These are phyloP conservation scores for Hemicentrotus pulcherrimus DNA, from an alignment of 35 echinoderm and acorn worm genomes.

Conservation along the genomic window DNA sequence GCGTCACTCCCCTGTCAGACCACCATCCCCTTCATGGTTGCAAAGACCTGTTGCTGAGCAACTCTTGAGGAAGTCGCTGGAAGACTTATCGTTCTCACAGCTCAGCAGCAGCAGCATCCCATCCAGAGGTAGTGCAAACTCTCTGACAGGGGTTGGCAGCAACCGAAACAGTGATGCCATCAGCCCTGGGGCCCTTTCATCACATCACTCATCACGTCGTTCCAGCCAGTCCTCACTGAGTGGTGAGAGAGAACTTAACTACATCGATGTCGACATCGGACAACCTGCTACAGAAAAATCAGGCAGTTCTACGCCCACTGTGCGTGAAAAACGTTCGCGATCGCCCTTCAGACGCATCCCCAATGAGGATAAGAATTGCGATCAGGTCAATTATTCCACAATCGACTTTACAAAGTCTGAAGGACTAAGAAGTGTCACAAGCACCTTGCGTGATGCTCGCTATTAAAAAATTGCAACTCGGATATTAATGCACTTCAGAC, in stretches of 20 bases:
- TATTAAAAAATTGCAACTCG: slow-evolving; percentile 35
- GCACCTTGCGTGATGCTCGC: slow-evolving; percentile 59
- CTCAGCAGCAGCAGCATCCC: not conserved
- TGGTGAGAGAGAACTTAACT: slow-evolving; percentile 83
- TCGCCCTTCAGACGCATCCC: slow-evolving; percentile 65
- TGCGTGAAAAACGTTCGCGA: slow-evolving; percentile 40
- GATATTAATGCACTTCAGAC: not conserved
- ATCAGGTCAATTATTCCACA: slow-evolving; percentile 81
- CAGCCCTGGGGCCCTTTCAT: slow-evolving; percentile 45
- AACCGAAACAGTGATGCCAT: slow-evolving; percentile 43
- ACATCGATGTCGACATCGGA: slow-evolving; percentile 87
- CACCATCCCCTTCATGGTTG: not conserved
- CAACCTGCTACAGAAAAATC: slow-evolving; percentile 56
- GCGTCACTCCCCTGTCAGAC: slow-evolving; percentile 15
- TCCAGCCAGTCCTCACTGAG: slow-evolving; percentile 50
- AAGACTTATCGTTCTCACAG: slow-evolving; percentile 1
- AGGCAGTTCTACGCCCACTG: slow-evolving; percentile 41
- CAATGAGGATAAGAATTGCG: slow-evolving; percentile 69
- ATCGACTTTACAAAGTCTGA: slow-evolving; percentile 97
- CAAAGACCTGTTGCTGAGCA: slow-evolving; percentile 19
- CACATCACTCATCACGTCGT: slow-evolving; percentile 49
- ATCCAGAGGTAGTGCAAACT: slow-evolving; percentile 35
- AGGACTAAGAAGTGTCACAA: slow-evolving; percentile 69
- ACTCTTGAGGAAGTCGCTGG: slow-evolving; percentile 28
- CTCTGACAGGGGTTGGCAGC: not conserved